These are phyloP conservation scores for Nettapus auritus DNA, from an alignment of 2,113 vertebrate genomes.

Conservation along the genomic window DNA sequence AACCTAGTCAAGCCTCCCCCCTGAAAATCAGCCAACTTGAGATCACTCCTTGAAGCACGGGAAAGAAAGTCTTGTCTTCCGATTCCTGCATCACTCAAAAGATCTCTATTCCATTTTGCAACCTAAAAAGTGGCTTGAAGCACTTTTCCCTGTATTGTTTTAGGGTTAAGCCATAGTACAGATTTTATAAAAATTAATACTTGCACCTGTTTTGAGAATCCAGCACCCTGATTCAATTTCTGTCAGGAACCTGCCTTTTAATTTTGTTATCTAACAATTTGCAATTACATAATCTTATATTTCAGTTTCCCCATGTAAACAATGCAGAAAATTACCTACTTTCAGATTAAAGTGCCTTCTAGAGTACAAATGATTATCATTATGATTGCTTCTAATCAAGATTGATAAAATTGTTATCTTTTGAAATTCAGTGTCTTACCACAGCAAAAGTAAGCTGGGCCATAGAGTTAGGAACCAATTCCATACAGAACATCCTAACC, in stretches of 20 bases:
- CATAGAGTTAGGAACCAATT: neutral
- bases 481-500: neutral
- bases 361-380: neutral
- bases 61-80: neutral
- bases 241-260: neutral
- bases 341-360: neutral
- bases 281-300: neutral
- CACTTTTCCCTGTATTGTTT: neutral
- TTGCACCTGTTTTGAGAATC: neutral
- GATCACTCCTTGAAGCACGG: neutral
- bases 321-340: neutral
- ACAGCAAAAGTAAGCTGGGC: neutral
- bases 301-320: neutral
- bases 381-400: neutral
- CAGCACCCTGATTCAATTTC: neutral
- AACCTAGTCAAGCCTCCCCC: neutral
- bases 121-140: neutral
- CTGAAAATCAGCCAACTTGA: neutral
- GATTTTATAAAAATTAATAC: neutral
- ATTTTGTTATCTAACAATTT: neutral
- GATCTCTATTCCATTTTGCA: neutral
- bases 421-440: neutral
- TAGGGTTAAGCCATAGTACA: neutral
- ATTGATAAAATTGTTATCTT: neutral
- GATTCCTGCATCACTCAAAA: neutral